Percentiles rank a stretch among this genome's conserved stretches.
Evolutionary conservation across 1,140 invertebrate genomes (phyloP).

Genomic region (Tyrophagus putrescentiae): DNA sequence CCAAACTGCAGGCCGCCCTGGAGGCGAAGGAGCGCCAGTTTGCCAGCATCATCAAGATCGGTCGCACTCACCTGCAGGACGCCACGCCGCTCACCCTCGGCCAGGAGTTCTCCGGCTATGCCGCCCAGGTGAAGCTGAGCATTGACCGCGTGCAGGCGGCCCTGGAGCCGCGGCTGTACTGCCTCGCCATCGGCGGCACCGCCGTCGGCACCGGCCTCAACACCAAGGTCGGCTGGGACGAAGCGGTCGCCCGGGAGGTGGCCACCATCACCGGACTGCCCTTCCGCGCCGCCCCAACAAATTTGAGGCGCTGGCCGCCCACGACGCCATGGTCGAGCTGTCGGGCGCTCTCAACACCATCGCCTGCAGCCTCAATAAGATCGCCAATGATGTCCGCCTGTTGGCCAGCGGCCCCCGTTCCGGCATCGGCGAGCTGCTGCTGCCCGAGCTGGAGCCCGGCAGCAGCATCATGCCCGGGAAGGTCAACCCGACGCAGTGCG

Average conservation of each 20-base stretch:
- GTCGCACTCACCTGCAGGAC: constrained; percentile 64
- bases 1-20: constrained; percentile 55
- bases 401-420: constrained; percentile 90
- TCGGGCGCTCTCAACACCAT: constrained; percentile 84
- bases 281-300: constrained; percentile 92
- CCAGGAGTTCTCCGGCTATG: constrained; percentile 94
- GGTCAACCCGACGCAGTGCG: constrained; percentile 98
- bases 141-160: constrained; percentile 70
- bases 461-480: constrained; percentile 98
- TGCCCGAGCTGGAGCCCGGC: constrained; percentile 97
- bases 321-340: constrained; percentile 90
- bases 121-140: constrained; percentile 66
- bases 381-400: constrained; percentile 90
- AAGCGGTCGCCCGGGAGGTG: constrained; percentile 75
- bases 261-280: constrained; percentile 49
- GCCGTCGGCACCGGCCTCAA: constrained; percentile 96
- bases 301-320: constrained; percentile 86
- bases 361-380: constrained; percentile 92
- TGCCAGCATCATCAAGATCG: constrained; percentile 86
- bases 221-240: constrained; percentile 54
- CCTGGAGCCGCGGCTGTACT: constrained; percentile 60
- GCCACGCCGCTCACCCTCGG: constrained; percentile 91
- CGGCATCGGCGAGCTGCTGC: constrained; percentile 77
- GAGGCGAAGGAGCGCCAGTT: constrained; percentile 66
- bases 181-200: constrained; percentile 76